Percentiles rank a stretch among this genome's conserved stretches.
Conservation (phyloP, 2,888 invertebrate genomes). For the Neria commutata region DNA sequence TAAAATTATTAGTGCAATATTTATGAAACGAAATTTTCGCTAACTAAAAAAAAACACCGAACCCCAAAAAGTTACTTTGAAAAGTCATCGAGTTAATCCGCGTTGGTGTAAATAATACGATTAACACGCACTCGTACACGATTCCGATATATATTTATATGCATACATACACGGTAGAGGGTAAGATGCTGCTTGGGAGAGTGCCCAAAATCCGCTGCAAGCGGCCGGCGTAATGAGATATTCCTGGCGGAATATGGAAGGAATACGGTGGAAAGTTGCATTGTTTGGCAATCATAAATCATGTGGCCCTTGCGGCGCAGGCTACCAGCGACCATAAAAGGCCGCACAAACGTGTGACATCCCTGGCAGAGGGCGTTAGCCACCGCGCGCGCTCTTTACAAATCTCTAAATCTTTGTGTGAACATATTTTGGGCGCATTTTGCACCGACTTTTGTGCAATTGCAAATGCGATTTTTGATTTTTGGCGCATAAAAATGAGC, state of each 20-base stretch:
- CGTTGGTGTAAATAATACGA: slow-evolving; percentile 63
- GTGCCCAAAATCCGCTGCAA: slow-evolving; percentile 9
- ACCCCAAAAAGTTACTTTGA: slow-evolving; percentile 26
- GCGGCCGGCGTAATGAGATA: too few relatives aligned
- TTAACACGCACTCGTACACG: slow-evolving; percentile 55
- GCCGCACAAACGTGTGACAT: not conserved
- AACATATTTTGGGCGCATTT: slow-evolving; percentile 22
- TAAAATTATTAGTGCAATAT: slow-evolving; percentile 23
- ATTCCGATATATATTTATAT: not conserved
- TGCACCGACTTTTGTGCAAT: not conserved
- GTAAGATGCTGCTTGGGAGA: slow-evolving; percentile 10
- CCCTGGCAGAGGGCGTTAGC: not conserved
- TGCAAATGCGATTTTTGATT: not conserved
- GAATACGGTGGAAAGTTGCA: slow-evolving; percentile 4
- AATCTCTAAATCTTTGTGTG: slow-evolving; percentile 45
- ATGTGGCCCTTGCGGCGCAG: not conserved
- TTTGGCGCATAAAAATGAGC: not conserved
- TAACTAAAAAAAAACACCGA: not conserved
- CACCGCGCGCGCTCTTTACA: slow-evolving; percentile 35
- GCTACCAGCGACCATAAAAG: not conserved
- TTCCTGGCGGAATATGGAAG: too few relatives aligned
- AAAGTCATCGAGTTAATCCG: slow-evolving; percentile 61
- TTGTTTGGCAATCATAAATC: slow-evolving; percentile 18
- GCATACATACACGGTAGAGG: slow-evolving; percentile 3
- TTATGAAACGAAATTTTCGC: not conserved